Base-by-base conservation (phyloP, 2,113 vertebrate species). In the Anhinga anhinga region DNA sequence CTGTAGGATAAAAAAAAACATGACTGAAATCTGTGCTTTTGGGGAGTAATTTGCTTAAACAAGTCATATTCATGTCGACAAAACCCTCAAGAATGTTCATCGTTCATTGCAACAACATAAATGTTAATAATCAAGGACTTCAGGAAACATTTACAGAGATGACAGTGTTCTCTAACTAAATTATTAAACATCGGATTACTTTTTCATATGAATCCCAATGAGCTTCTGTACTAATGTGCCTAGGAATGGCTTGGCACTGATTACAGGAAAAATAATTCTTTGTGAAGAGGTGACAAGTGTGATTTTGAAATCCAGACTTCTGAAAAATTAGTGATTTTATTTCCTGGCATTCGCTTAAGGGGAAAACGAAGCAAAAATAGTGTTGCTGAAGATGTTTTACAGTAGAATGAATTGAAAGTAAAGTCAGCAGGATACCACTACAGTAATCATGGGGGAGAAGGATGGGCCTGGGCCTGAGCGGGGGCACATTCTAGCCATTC, bases 101-200 rank as follows among this genome's bases (percentile, higher is more conserved):
- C 0, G 7, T 79, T 95, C 95, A 95, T 72, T 95, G 83, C 80
- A 95, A 47, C 61, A 92, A 82, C 56, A 69, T 90, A 79, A 87
- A 95, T 65, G 36, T 92, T 95, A 93, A 91, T 93, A 91, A 94
- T 87, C 77, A 92, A 94, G 65, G 65, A 93, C 49, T 92, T 95
- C 63, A 87, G 77, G 69, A 93, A 97, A 83, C 88, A 69, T 63
- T 91, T 95, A 79, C 32, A 74, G 56, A 92, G 63, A 86, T 65
- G 30, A 72, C 69, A 86, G 69, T 22, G 34, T 93, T 92, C 65
- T 90, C 59, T 91, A 92, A 82, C 47, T 93, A 73, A 94, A 93
- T 96, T 96, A 93, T 97, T 94, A 95, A 96, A 67, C 72, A 82
- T 36, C 11, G 5, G 36, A 65, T 92, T 90, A 62, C 50, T 96